Conservation (phyloP, 1,140 invertebrate genomes). For the Drosophila biarmipes region DNA sequence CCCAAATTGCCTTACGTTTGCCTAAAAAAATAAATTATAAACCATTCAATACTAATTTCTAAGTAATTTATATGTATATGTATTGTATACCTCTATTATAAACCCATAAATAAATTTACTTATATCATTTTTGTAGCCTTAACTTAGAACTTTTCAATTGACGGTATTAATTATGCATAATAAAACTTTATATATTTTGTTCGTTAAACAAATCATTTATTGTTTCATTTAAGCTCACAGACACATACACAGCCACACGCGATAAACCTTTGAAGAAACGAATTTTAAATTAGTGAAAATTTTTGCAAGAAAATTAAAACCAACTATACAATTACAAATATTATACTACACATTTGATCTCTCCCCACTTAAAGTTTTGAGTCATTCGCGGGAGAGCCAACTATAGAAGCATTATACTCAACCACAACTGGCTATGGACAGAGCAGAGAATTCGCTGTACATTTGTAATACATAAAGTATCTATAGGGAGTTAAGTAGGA, state of each 20-base stretch:
- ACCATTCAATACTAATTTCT: constrained; percentile 58
- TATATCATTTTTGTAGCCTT: constrained; percentile 70
- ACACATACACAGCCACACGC: constrained; percentile 55
- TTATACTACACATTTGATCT: constrained; percentile 52
- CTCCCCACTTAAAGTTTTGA: constrained; percentile 29
- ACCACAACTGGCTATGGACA: constrained; percentile 21
- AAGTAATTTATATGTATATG: constrained; percentile 68
- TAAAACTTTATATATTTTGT: constrained; percentile 75
- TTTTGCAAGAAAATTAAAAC: constrained; percentile 59
- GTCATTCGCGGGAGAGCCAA: constrained; percentile 40
- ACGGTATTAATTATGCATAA: constrained; percentile 81
- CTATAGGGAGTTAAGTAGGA: constrained; percentile 69
- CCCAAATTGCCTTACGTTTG: constrained; percentile 62
- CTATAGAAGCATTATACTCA: constrained; percentile 46
- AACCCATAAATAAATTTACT: constrained; percentile 42
- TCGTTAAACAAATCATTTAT: constrained; percentile 73
- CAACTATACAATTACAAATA: constrained; percentile 66
- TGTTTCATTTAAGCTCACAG: constrained; percentile 53
- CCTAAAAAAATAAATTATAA: constrained; percentile 38
- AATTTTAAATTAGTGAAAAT: constrained; percentile 84
- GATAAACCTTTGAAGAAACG: constrained; percentile 78
- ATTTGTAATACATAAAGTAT: constrained; percentile 50
- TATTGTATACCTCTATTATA: constrained; percentile 45
- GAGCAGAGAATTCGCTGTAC: constrained; percentile 42
- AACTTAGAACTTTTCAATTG: constrained; percentile 78